Percentiles rank a stretch among this genome's conserved stretches.
phyloP scores from a whole-genome alignment of 2,797 vertebrate species.

The Karalla daura region DNA sequence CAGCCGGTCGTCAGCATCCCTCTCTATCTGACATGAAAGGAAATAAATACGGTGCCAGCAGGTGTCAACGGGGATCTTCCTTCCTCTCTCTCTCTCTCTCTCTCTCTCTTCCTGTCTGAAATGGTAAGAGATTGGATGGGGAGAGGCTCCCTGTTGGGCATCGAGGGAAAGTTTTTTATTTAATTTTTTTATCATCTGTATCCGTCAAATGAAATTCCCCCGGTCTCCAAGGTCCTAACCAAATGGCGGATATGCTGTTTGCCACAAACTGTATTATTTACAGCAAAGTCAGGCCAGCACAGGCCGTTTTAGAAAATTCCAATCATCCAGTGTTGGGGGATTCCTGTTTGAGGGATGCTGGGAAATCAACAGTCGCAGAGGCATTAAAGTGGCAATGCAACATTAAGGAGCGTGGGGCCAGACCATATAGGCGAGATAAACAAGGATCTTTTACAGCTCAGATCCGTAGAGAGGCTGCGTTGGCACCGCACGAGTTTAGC shows the following conservation, averaged over 20 bases:
- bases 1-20: constrained; percentile 16
- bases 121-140: constrained; percentile 54
- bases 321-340: neutral
- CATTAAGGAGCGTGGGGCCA: neutral
- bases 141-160: constrained; percentile 45
- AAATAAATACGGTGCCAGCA: constrained; percentile 49
- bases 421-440: neutral
- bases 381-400: neutral
- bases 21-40: constrained; percentile 43
- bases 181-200: constrained; percentile 58
- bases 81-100: constrained; percentile 21
- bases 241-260: constrained; percentile 34
- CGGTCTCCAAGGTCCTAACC: constrained; percentile 41
- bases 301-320: constrained; percentile 10
- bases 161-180: constrained; percentile 57
- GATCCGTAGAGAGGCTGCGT: neutral
- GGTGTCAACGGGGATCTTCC: constrained; percentile 45
- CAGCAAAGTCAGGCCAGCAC: constrained; percentile 25
- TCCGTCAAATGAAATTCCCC: constrained; percentile 56
- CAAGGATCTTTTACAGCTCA: neutral
- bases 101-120: constrained; percentile 26
- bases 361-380: constrained; percentile 4
- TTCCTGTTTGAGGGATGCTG: neutral
- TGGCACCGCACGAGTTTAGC: no score
- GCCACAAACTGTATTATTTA: constrained; percentile 19